Evolutionary conservation across 2,888 invertebrate genomes (phyloP), one percentile per base, ranked within the genome.

Genomic region (Thyatira batis): DNA sequence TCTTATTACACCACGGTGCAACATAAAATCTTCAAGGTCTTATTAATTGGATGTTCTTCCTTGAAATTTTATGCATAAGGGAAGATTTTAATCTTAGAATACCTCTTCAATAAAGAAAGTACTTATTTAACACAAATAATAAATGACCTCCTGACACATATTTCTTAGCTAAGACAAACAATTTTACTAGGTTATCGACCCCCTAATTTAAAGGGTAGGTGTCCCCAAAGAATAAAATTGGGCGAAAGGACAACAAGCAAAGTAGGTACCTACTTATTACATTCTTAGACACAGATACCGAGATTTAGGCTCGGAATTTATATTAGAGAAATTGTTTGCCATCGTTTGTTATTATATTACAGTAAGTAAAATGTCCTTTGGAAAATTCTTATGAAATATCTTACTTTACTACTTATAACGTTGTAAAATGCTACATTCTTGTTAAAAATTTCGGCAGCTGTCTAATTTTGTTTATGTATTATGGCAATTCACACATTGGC

Each of bases 221-320:
- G 57, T 43, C 21, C 43, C 50, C 27, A 20, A 27, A 20, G 48
- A 20, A 58, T 50, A 53, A 56, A 59, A 61, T 57, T 67, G 56
- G 48, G 49, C 28, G 46, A 54, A 52, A 58, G 54, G 54, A 54
- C 53, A 55, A 56, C 33, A 54, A 53, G 57, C 54, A 53, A 55
- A 59, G 54, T 56, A n/a, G n/a, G n/a, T n/a, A n/a, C n/a, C n/a
- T n/a, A 58, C 50, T 62, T 61, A 69, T 65, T 62, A 61, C 56
- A 67, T 65, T 61, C 63, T 59, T 60, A 51, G 53, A 57, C 67
- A 56, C 46, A 59, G 55, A 58, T 57, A 58, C 50, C 57, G 49
- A 48, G 51, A 53, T 57, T 57, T 48, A 48, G 55, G 58, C 52
- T 23, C n/a, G 58, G 69, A 67, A 64, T 69, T 69, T 69, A 60